Conservation (phyloP, 1,140 invertebrate species). For the Anagrus nilaparvatae region DNA sequence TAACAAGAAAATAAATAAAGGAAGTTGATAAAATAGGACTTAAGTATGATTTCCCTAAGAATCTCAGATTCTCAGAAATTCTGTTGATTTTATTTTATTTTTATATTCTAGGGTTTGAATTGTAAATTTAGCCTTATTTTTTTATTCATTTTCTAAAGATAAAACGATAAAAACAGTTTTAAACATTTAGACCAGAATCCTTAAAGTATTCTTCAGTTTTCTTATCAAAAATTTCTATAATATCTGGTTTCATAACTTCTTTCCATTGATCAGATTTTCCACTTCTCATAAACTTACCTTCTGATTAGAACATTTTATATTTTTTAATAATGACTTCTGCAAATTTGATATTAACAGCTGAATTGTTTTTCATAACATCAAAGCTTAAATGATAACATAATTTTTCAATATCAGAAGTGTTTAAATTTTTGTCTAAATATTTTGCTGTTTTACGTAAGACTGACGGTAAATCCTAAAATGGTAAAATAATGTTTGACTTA, state of each 20-base stretch:
- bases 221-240: constrained; percentile 36
- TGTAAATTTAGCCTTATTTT: no score
- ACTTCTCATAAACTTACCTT: constrained; percentile 50
- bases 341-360: constrained; percentile 57
- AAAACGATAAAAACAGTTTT: no score
- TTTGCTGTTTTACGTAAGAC: constrained; percentile 48
- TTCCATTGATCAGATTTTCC: constrained; percentile 57
- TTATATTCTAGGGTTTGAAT: no score
- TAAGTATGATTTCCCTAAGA: no score
- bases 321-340: constrained; percentile 36
- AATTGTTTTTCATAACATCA: constrained; percentile 58
- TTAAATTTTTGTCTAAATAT: constrained; percentile 47
- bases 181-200: constrained; percentile 3
- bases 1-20: no score
- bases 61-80: no score
- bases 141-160: no score
- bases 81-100: no score
- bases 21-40: no score
- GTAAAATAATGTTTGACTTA: constrained; percentile 1
- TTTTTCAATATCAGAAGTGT: constrained; percentile 40
- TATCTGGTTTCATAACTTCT: constrained; percentile 44
- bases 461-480: constrained; percentile 43
- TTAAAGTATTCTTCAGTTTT: constrained; percentile 15
- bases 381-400: constrained; percentile 54
- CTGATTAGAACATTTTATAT: constrained; percentile 30